These are phyloP conservation scores for Oreochromis spilurus DNA, from an alignment of 2,113 vertebrate genomes.

Conservation along the genomic window DNA sequence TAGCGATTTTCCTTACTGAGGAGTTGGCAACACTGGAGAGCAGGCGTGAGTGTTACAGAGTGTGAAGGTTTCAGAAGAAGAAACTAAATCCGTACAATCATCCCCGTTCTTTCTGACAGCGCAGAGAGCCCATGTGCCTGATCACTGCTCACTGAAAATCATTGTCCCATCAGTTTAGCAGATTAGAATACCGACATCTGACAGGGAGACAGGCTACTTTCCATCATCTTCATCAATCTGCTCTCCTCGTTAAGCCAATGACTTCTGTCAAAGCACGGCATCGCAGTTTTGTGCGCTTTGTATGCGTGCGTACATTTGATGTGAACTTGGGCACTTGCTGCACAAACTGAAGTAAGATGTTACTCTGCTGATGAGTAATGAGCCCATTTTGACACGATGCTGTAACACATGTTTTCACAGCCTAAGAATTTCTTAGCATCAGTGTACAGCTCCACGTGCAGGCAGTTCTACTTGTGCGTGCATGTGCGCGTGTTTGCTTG, in stretches of 20 bases:
- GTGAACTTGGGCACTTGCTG: background rate
- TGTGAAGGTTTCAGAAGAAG: background rate
- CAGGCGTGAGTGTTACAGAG: background rate
- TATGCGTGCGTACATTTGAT: background rate
- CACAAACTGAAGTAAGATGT: background rate
- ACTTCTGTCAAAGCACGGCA: background rate
- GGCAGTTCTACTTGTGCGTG: background rate
- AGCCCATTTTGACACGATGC: background rate
- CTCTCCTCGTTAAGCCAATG: background rate
- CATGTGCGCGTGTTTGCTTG: background rate
- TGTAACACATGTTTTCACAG: background rate
- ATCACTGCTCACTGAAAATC: background rate
- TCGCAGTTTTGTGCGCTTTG: background rate
- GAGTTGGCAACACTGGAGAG: background rate
- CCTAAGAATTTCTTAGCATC: background rate
- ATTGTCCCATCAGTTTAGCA: background rate
- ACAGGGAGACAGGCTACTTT: background rate
- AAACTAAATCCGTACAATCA: background rate
- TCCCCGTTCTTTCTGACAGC: background rate
- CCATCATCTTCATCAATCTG: slow-evolving; percentile 2
- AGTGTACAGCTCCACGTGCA: background rate
- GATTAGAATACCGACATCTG: slow-evolving; percentile 27
- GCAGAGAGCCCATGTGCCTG: background rate
- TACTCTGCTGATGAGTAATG: background rate
- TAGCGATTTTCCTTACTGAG: no score